Conservation (phyloP, 2,113 vertebrate species). For the Cynopterus brachyotis region DNA sequence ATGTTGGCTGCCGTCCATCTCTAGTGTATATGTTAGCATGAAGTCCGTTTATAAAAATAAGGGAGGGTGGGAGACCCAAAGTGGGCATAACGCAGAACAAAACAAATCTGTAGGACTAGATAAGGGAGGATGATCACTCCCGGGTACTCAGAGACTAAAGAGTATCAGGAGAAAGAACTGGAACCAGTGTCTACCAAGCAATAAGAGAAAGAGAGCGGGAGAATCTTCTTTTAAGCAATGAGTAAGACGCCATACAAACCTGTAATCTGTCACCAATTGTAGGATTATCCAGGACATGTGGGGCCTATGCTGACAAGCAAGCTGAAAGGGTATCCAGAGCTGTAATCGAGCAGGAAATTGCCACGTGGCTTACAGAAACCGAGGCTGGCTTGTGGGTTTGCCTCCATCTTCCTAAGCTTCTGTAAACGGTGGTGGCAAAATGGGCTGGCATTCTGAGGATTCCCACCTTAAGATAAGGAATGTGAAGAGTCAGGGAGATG, state of each 20-base stretch:
- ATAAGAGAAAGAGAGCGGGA: background rate
- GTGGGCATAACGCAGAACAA: slow-evolving; percentile 56
- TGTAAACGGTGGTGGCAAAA: slow-evolving; percentile 22
- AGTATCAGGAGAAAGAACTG: slow-evolving; percentile 38
- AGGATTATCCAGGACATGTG: slow-evolving; percentile 59
- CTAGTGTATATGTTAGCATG: slow-evolving; percentile 43
- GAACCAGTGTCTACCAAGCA: slow-evolving; percentile 37
- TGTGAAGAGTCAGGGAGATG: background rate
- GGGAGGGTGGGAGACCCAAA: background rate
- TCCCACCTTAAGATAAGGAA: slow-evolving; percentile 53
- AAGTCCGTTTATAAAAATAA: slow-evolving; percentile 70
- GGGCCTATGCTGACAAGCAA: slow-evolving; percentile 56
- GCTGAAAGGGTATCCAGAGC: background rate
- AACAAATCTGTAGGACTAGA: slow-evolving; percentile 62
- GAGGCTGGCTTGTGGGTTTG: slow-evolving; percentile 28
- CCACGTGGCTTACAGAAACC: slow-evolving; percentile 20
- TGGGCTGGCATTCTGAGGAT: slow-evolving; percentile 56
- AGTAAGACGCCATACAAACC: slow-evolving; percentile 49
- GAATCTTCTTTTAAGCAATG: background rate
- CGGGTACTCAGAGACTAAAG: slow-evolving; percentile 58
- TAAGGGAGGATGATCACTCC: slow-evolving; percentile 49
- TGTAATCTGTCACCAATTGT: slow-evolving; percentile 51
- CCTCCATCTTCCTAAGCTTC: slow-evolving; percentile 68
- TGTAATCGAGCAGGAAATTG: slow-evolving; percentile 68
- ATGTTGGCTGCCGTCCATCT: slow-evolving; percentile 51